Base-by-base conservation (phyloP, 2,113 vertebrate genomes). In the Oplegnathus fasciatus region DNA sequence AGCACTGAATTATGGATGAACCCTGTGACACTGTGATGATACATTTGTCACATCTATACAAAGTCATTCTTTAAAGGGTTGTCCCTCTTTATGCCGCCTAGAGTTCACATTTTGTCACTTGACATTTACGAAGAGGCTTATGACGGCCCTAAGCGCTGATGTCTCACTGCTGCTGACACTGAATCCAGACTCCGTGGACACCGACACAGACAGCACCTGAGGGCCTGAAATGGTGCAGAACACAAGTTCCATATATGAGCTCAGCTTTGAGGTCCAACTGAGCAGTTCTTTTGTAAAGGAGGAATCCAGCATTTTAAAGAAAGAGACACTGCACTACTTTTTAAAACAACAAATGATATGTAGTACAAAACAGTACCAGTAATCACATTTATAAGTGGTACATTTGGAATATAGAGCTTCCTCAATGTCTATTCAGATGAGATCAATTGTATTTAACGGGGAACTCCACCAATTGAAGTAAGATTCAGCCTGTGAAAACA, bases 1-100 rank as follows among this genome's bases (percentile, higher is more conserved):
- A 54, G 32, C 73, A 15, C 85, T 95, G 90, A 92, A 94, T 94
- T 93, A 95, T 94, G 86, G 89, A 95, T 94, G 90, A 93, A 88
- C 84, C 76, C 66, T 26, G 75, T 88, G 89, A 92, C 89, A 93
- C 89, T 62, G 81, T 79, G 92, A 88, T 90, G 91, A 93, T 93
- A 85, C 90, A 90, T 94, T 94, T 93, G 91, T 94, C 93, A 92
- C 83, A 88, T 89, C 88, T 82, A 80, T 80, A 91, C 91, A 91
- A 86, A 91, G 89, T 92, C 86, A 70, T 90, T 79, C 80, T 91
- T 90, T 87, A 86, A 86, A 90, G 76, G 76, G 72, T 86, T 84
- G 89, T 93, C 92, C 88, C 88, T 90, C 86, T 87, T 91, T 80
- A 87, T 89, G 89, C 82, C 65, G 82, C 86, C 89, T 84, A 67